Conservation (phyloP, 2,113 vertebrate species). For the Notiomystis cincta region DNA sequence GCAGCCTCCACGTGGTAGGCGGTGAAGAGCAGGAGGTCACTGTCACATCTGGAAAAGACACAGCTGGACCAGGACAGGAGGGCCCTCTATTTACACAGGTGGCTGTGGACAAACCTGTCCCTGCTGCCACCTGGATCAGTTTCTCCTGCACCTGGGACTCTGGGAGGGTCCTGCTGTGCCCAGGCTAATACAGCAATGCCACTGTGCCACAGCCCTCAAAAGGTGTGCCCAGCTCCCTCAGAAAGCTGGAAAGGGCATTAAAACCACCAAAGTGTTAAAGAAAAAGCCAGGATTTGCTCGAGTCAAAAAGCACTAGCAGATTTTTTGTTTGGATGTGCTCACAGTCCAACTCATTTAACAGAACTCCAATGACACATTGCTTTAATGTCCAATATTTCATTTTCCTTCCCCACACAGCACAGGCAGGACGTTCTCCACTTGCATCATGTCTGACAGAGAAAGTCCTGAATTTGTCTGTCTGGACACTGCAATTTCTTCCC, state of each 20-base stretch:
- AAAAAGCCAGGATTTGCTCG: background rate
- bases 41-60: constrained; percentile 8
- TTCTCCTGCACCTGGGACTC: background rate
- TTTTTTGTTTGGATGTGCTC: background rate
- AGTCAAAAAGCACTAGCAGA: background rate
- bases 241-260: background rate
- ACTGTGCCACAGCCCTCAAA: background rate
- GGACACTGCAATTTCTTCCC: background rate
- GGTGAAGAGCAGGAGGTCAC: constrained; percentile 7
- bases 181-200: background rate
- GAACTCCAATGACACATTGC: background rate
- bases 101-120: background rate
- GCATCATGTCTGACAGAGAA: background rate
- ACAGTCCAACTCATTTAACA: background rate
- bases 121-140: background rate
- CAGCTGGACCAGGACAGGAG: background rate
- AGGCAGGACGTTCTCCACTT: background rate
- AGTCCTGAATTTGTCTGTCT: background rate
- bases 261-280: background rate
- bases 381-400: background rate
- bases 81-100: background rate
- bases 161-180: background rate
- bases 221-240: background rate
- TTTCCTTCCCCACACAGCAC: background rate
- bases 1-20: background rate